Percentiles rank a stretch among this genome's conserved stretches.
Evolutionary conservation across 2,888 invertebrate species (phyloP).

Genomic region (Chouioia cunea): DNA sequence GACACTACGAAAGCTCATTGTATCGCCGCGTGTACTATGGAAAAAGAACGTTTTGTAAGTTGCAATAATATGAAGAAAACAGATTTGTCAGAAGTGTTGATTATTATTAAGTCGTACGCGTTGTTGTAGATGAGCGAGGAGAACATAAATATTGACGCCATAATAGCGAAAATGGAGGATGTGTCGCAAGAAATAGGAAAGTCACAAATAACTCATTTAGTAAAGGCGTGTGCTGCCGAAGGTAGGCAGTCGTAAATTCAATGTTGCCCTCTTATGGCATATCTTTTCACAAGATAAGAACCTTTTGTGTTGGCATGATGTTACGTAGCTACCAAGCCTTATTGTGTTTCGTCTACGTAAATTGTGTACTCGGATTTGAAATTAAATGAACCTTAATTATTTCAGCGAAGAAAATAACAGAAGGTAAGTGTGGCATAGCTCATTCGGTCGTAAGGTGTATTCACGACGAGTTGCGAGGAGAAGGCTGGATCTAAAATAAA

Average conservation of each 20-base stretch:
- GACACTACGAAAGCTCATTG: constrained; percentile 38
- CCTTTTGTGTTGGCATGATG: too few species aligned
- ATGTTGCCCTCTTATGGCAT: too few species aligned
- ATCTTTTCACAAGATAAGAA: neutral
- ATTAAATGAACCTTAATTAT: neutral
- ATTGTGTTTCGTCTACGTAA: too few species aligned
- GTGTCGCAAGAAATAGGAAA: constrained; percentile 43
- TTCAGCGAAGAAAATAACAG: constrained; percentile 16
- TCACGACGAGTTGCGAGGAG: constrained; percentile 39
- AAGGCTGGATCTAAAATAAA: constrained; percentile 42
- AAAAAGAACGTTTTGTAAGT: constrained; percentile 43
- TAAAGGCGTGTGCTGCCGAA: constrained; percentile 29
- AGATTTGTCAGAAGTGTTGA: neutral
- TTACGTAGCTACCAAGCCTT: too few species aligned
- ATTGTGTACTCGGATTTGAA: too few species aligned
- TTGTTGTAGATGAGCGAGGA: constrained; percentile 36
- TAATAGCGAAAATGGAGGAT: constrained; percentile 45
- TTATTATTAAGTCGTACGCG: neutral
- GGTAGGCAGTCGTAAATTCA: too few species aligned
- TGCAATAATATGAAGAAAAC: neutral
- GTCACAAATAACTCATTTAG: constrained; percentile 33
- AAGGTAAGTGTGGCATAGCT: constrained; percentile 39
- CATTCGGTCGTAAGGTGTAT: constrained; percentile 43
- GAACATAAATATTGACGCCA: constrained; percentile 31
- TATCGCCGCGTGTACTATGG: constrained; percentile 45